These are phyloP conservation scores for Sturnus vulgaris DNA, from an alignment of 2,113 vertebrate species.

Conservation along the genomic window DNA sequence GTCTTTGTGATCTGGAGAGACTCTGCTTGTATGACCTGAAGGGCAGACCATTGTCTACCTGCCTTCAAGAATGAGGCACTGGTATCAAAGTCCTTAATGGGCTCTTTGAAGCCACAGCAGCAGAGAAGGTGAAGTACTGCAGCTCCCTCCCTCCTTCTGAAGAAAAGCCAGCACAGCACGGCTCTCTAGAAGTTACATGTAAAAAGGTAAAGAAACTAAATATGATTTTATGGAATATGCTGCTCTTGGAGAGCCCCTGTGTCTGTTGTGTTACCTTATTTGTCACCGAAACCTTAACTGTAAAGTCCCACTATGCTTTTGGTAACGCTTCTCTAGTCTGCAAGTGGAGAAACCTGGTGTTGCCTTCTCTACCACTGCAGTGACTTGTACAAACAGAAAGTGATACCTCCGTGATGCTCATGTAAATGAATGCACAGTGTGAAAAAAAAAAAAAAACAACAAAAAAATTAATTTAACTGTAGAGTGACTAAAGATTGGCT, in stretches of 20 bases:
- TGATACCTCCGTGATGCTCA: background rate
- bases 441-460: background rate
- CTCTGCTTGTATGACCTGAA: background rate
- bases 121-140: background rate
- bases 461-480: background rate
- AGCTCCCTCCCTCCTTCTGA: background rate
- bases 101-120: background rate
- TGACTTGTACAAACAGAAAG: background rate
- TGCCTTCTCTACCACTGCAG: background rate
- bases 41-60: background rate
- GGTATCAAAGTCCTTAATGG: conserved; percentile 21
- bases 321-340: background rate
- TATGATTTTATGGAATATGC: background rate
- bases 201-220: background rate
- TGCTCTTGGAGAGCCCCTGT: background rate
- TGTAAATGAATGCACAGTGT: background rate
- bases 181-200: background rate
- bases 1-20: background rate
- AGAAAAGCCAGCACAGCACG: background rate
- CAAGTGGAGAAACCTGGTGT: background rate
- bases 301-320: background rate
- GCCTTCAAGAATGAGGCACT: background rate
- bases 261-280: background rate
- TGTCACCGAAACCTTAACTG: background rate
- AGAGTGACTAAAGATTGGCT: background rate